Evolutionary conservation across 64 coral and sea anemone species (phyloP).

Genomic region (Stylophora pistillata): DNA sequence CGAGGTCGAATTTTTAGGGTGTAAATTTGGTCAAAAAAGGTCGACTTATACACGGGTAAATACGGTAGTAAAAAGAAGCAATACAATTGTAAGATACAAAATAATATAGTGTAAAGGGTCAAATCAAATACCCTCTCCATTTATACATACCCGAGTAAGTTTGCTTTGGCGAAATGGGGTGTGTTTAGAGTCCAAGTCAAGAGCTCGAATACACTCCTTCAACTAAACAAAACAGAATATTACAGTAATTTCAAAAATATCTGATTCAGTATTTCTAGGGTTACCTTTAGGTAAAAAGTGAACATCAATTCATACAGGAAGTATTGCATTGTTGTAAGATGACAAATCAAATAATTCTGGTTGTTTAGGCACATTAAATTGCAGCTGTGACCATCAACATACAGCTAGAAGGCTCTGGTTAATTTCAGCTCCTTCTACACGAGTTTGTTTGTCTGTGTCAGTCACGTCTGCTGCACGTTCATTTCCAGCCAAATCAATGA

Average conservation of each 20-base stretch:
- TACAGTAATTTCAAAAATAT: not conserved
- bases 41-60: too few species aligned
- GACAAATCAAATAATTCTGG: too few species aligned
- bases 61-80: too few species aligned
- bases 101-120: too few species aligned
- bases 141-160: conserved; percentile 70
- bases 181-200: conserved; percentile 85
- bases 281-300: too few species aligned
- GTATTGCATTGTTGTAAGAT: too few species aligned
- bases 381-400: conserved; percentile 22
- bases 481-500: conserved; percentile 90
- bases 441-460: conserved; percentile 84
- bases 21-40: too few species aligned
- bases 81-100: too few species aligned
- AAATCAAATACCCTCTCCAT: not conserved
- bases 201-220: conserved; percentile 84
- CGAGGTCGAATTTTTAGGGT: too few species aligned
- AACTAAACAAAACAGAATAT: conserved; percentile 47
- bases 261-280: not conserved
- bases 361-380: too few species aligned
- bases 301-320: too few species aligned
- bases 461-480: conserved; percentile 91
- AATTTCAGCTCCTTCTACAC: conserved; percentile 91
- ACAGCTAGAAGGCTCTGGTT: conserved; percentile 93
- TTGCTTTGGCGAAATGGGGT: conserved; percentile 95